Conservation (phyloP, 2,797 vertebrate species). For the Fistularia commersonii region DNA sequence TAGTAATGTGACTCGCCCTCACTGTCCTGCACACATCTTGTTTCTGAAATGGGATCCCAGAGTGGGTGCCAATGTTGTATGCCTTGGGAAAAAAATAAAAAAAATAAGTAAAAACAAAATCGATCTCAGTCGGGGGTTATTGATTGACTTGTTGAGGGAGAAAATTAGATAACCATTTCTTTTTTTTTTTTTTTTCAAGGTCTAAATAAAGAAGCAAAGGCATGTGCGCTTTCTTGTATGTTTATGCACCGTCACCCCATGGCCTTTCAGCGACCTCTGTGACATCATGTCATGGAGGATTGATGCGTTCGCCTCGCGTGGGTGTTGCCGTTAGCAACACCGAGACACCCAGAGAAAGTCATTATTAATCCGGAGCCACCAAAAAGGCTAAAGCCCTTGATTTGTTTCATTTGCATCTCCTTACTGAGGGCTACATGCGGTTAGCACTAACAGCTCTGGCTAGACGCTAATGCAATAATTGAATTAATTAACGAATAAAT, state of each 20-base stretch:
- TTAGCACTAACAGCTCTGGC: slow-evolving; percentile 38
- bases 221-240: too few relatives aligned
- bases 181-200: too few relatives aligned
- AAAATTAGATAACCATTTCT: not conserved
- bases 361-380: slow-evolving; percentile 45
- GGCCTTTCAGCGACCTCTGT: too few relatives aligned
- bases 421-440: slow-evolving; percentile 47
- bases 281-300: too few relatives aligned
- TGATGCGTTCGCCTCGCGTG: slow-evolving; percentile 20
- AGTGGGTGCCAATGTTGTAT: too few relatives aligned
- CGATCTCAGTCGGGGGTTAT: not conserved
- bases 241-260: too few relatives aligned
- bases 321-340: slow-evolving; percentile 33
- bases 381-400: slow-evolving; percentile 51
- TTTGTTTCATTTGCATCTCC: slow-evolving; percentile 60
- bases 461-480: slow-evolving; percentile 16
- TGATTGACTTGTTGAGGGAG: slow-evolving; percentile 7
- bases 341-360: slow-evolving; percentile 28
- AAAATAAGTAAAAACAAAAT: too few relatives aligned
- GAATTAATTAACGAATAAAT: too few relatives aligned
- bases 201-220: too few relatives aligned
- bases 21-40: too few relatives aligned
- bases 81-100: too few relatives aligned
- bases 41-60: too few relatives aligned
- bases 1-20: slow-evolving; percentile 11